Conservation (phyloP, 1,140 invertebrate genomes). For the Schlechtendalia chinensis region DNA sequence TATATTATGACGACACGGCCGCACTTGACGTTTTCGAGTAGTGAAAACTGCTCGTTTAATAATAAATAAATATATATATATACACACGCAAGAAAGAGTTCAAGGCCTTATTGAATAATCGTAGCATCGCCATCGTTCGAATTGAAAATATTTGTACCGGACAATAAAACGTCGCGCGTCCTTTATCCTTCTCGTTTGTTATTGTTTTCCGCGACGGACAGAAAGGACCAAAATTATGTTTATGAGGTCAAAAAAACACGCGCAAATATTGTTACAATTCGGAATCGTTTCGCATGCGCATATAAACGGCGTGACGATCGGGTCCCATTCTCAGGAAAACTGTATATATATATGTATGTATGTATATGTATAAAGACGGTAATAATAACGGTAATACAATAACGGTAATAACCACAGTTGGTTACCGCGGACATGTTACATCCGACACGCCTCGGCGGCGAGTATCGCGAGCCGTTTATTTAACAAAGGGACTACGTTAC, state of each 20-base stretch:
- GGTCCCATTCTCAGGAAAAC: not conserved
- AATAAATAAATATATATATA: no score
- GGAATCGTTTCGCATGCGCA: not conserved
- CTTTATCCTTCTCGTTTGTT: no score
- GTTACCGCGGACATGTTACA: not conserved
- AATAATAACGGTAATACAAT: slow-evolving; percentile 5
- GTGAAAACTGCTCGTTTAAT: no score
- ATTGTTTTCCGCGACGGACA: no score
- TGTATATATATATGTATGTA: not conserved
- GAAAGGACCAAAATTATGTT: no score
- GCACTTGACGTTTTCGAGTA: no score
- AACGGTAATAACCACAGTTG: not conserved
- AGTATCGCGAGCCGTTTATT: not conserved
- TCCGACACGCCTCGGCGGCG: not conserved
- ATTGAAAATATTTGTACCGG: no score
- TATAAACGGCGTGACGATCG: not conserved
- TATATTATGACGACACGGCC: no score
- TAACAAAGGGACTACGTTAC: slow-evolving; percentile 31
- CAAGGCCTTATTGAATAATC: no score
- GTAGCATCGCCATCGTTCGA: no score
- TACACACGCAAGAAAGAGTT: no score
- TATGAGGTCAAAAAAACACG: not conserved
- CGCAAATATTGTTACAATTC: not conserved
- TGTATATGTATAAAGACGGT: not conserved
- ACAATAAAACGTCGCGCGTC: no score